Evolutionary conservation across 1,140 invertebrate species (phyloP), one percentile per base, ranked within the genome.

Genomic region (Cyclargus thomasi): DNA sequence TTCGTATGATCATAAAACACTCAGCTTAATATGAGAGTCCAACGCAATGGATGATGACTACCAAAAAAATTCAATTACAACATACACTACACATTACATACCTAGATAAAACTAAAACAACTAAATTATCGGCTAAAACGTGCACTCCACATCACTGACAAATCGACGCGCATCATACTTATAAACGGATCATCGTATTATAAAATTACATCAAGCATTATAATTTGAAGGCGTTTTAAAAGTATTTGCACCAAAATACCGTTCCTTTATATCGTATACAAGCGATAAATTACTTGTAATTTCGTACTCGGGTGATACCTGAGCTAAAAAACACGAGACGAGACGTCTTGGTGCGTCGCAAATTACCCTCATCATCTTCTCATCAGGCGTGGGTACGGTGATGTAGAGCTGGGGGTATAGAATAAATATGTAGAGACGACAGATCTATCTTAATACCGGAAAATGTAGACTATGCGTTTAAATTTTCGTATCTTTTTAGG

Each of bases 341-440:
- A 90, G 86, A 87, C 86, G 85, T 90, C 87, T 90, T 80, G 87
- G 84, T 86, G 86, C 85, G 85, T 87, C 87, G 86, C 85, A 90
- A 90, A 90, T 90, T 83, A 88, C 85, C 76, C 81, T 88, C 83
- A 90, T 90, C 87, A 90, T 90, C 86, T 90, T 88, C 86, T 88
- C 87, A 88, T 88, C 87, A 88, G 79, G 74, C 85, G 82, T 83
- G 82, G 85, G 85, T 86, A 80, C 83, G 82, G 83, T 88, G 87
- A 90, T 90, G 82, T 85, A 77, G 69, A 68, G 81, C 82, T 82
- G 71, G 76, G 79, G 80, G 78, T 78, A 79, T 72, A 53, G 75
- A 79, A 69, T 73, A 75, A 73, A 67, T 62, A 62, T 62, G 35
- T 65, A 74, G 73, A 77, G 53, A 66, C 4, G 70, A 11, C 63